Evolutionary conservation across 1,140 invertebrate species (phyloP), one percentile per base, ranked within the genome.

Genomic region (Drosophila truncata): DNA sequence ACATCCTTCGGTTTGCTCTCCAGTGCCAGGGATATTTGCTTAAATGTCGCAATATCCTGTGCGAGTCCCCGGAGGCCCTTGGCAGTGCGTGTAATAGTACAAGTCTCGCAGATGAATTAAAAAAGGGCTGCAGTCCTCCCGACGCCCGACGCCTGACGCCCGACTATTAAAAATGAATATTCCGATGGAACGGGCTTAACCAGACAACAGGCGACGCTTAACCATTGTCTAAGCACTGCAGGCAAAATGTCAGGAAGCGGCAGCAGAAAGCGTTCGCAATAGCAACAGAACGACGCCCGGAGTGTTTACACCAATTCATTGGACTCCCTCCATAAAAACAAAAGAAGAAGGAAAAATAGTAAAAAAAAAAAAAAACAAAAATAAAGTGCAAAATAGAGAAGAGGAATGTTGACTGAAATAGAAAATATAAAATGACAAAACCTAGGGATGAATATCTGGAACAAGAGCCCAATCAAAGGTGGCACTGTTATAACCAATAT

Each of bases 171-270:
- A 78, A 85, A 67, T 64, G 74, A 78, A 86, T 87, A 76, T 65
- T 78, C 59, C 42, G 20, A 58, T 61, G 74, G 71, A 54, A 50
- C 54, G 71, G 16, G 65, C 60, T 46, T 44, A 76, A 52, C 71
- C 60, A 35, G 50, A 37, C 49, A 23, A 59, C 31, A 50, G 78
- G 49, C 62, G 77, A 62, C 59, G 80, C 59, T 87, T 87, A 86
- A 83, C 82, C 75, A 86, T 86, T 86, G 82, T 86, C 76, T 87
- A 76, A 80, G 71, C 76, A 82, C 82, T 87, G 76, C 66, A 50
- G 83, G 82, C 80, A 76, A 79, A 80, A 87, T 83, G 85, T 78
- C 82, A 86, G 83, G 84, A 86, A 87, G 37, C 83, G 65, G 75
- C 62, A 69, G 70, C 65, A 79, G 75, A 83, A 86, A 87, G 70